A percentile compares a stretch with the other conserved stretches of the same genome.
phyloP scores from a whole-genome alignment of 2,888 invertebrate genomes.

The Erebia palarica region DNA sequence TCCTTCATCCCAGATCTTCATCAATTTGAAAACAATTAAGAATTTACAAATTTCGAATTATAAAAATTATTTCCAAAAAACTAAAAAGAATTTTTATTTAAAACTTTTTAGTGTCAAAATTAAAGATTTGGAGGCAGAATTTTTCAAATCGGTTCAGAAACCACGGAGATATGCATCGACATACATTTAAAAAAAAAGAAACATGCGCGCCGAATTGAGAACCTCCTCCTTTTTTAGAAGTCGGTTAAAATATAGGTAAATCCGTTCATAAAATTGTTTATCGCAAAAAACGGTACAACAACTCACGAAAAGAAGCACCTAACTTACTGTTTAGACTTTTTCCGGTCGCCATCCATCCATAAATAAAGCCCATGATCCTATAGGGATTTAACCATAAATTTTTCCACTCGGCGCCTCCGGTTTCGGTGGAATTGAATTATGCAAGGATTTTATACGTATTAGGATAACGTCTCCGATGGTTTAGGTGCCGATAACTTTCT shows the following conservation, averaged over 20 bases:
- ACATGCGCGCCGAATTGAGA: no score
- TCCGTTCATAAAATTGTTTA: background rate
- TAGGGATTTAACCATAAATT: constrained; percentile 37
- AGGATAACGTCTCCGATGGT: constrained; percentile 71
- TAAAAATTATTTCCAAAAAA: no score
- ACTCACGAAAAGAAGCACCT: background rate
- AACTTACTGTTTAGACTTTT: constrained; percentile 21
- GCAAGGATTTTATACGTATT: constrained; percentile 79
- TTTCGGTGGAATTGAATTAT: constrained; percentile 70
- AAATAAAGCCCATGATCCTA: constrained; percentile 28
- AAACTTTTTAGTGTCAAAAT: no score
- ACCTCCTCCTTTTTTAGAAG: no score
- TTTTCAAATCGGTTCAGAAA: no score
- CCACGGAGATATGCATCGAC: no score
- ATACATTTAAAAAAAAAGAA: no score
- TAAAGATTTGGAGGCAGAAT: no score
- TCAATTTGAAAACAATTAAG: no score
- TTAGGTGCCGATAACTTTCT: constrained; percentile 79
- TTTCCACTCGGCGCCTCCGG: constrained; percentile 37
- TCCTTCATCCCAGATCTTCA: no score
- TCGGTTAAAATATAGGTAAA: background rate
- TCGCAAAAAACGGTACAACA: background rate
- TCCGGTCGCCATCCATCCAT: constrained; percentile 21
- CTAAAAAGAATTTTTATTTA: no score
- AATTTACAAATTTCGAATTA: background rate